Evolutionary conservation across 2,113 vertebrate genomes (phyloP).

Genomic region (Nothobranchius furzeri): DNA sequence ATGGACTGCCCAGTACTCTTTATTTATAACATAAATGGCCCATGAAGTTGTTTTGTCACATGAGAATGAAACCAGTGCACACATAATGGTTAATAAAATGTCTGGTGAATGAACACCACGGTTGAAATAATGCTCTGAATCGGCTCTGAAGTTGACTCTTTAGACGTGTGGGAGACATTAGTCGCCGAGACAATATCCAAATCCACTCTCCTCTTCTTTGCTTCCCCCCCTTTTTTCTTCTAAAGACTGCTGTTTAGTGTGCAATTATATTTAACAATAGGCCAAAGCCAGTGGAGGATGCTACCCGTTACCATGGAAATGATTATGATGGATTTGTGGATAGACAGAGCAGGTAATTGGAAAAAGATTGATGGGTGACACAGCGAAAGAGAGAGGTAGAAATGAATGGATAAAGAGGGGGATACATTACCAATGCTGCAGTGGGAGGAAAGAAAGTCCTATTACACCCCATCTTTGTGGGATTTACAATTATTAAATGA

Average conservation of each 20-base stretch:
- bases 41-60: constrained; percentile 39
- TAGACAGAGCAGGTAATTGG: constrained; percentile 84
- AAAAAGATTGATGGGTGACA: constrained; percentile 84
- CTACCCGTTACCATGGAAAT: constrained; percentile 81
- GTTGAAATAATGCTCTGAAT: constrained; percentile 54
- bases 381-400: constrained; percentile 62
- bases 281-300: constrained; percentile 74
- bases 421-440: constrained; percentile 69
- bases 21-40: constrained; percentile 38
- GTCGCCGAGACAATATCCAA: constrained; percentile 49
- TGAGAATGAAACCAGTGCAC: constrained; percentile 43
- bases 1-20: constrained; percentile 20
- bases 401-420: constrained; percentile 57
- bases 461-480: constrained; percentile 75
- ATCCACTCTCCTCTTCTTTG: constrained; percentile 25
- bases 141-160: constrained; percentile 53
- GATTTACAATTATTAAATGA: constrained; percentile 79
- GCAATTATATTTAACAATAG: constrained; percentile 77
- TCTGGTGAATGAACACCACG: constrained; percentile 44
- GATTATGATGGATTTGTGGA: constrained; percentile 83
- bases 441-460: constrained; percentile 65
- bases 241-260: constrained; percentile 60
- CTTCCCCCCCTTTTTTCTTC: constrained; percentile 34
- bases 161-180: constrained; percentile 40
- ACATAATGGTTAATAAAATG: constrained; percentile 47